phyloP scores from a whole-genome alignment of 2,113 vertebrate species.

The Crotalus helleri region DNA sequence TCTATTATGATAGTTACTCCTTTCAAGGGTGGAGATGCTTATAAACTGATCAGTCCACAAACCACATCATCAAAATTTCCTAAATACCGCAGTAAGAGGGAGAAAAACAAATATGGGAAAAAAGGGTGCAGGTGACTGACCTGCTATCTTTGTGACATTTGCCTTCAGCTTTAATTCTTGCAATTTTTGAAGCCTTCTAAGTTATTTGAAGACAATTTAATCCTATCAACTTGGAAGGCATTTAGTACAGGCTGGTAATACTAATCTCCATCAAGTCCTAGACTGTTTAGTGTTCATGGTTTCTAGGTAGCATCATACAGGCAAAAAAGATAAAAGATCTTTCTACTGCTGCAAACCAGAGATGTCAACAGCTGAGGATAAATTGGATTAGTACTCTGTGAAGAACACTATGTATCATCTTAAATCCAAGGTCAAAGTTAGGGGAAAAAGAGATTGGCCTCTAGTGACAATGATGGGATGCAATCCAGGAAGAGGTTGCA shows the following conservation, averaged over 20 bases:
- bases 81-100: not conserved
- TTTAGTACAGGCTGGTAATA: not conserved
- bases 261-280: not conserved
- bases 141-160: not conserved
- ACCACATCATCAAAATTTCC: not conserved
- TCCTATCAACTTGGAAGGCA: not conserved
- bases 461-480: not conserved
- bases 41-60: not conserved
- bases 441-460: not conserved
- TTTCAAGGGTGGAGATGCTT: not conserved
- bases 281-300: not conserved
- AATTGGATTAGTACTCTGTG: not conserved
- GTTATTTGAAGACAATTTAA: not conserved
- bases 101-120: not conserved
- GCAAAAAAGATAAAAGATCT: not conserved
- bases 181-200: not conserved
- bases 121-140: not conserved
- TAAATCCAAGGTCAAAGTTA: not conserved
- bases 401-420: not conserved
- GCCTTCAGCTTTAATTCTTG: not conserved
- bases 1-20: not conserved
- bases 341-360: not conserved
- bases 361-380: too few species aligned
- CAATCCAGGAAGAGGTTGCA: not conserved
- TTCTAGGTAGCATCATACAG: not conserved